Percentiles rank a stretch among this genome's conserved stretches.
These are phyloP conservation scores for Hydropsyche tenuis DNA, from an alignment of 1,140 invertebrate genomes.

Conservation along the genomic window DNA sequence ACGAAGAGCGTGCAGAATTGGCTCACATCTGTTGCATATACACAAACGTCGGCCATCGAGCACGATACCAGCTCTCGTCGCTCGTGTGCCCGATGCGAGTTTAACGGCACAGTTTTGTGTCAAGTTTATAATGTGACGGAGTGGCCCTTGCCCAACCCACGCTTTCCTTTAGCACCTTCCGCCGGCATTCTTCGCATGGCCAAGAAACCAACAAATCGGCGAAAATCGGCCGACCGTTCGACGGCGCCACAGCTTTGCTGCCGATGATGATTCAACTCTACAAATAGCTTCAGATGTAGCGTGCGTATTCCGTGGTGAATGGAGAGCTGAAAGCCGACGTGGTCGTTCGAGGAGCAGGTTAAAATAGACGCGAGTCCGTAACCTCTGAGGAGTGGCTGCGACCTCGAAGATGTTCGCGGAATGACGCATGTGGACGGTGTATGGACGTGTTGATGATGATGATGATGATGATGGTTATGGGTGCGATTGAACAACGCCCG, in stretches of 20 bases:
- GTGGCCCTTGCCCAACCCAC: no score
- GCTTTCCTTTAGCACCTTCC: no score
- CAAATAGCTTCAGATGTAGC: constrained; percentile 6
- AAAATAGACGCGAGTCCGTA: constrained; percentile 28
- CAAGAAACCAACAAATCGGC: background rate
- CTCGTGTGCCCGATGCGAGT: background rate
- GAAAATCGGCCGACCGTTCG: no score
- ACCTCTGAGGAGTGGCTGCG: constrained; percentile 15
- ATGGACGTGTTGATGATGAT: no score
- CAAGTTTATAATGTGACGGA: no score
- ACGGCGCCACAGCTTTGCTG: no score
- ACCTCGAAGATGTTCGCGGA: constrained; percentile 28
- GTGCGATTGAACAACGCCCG: no score
- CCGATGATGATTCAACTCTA: constrained; percentile 20
- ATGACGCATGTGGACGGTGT: background rate
- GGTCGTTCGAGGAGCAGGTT: background rate
- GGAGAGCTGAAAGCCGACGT: no score
- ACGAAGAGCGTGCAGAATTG: no score
- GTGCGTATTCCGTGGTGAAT: background rate
- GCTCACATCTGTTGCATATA: background rate
- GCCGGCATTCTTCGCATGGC: background rate
- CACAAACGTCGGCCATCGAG: background rate
- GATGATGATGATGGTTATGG: no score
- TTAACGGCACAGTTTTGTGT: no score
- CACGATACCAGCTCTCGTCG: background rate